Base-by-base conservation (phyloP, 2,113 vertebrate genomes). In the Climacteris rufus region DNA sequence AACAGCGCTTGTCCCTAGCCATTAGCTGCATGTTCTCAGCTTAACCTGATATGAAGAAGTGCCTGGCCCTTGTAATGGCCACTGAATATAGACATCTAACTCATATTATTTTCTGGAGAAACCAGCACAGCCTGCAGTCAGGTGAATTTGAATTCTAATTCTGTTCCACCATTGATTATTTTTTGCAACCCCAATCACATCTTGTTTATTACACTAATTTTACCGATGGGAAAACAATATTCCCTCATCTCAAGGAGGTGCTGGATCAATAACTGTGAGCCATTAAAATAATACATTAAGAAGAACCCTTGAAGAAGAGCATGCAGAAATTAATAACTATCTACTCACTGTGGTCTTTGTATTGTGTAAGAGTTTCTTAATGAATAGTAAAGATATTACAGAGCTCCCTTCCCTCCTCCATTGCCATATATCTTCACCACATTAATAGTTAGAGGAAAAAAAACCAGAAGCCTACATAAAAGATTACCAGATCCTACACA, bases 161-260 rank as follows among this genome's bases (percentile, higher is more conserved):
- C 71, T 83, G 47, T 63, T 74, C 54, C 53, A 72, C 10, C 57
- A 95, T 63, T 56, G 95, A 97, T 94, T 95, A 65, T 23, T 83
- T 82, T 87, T 63, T 77, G 59, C 2, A 0, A 79, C 39, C 84
- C 60, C 33, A 87, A 91, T 82, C 93, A 93, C 90, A 91, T 93
- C 93, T 90, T 94, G 91, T 95, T 94, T 96, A 96, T 93, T 94
- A 83, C 69, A 66, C 80, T 95, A 89, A 95, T 93, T 93, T 97
- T 86, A 90, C 80, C 24, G 0, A 84, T 0, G 4, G 71, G 75
- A 86, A 94, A 92, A 95, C 49, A 92, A 87, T 86, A 89, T 65
- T 91, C 75, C 52, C 63, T 85, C 59, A 80, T 82, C 61, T 95
- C 87, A 76, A 75, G 85, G 78, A 91, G 76, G 54, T 88, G 95